These are phyloP conservation scores for Diabrotica undecimpunctata DNA, from an alignment of 1,140 invertebrate species.

Conservation along the genomic window DNA sequence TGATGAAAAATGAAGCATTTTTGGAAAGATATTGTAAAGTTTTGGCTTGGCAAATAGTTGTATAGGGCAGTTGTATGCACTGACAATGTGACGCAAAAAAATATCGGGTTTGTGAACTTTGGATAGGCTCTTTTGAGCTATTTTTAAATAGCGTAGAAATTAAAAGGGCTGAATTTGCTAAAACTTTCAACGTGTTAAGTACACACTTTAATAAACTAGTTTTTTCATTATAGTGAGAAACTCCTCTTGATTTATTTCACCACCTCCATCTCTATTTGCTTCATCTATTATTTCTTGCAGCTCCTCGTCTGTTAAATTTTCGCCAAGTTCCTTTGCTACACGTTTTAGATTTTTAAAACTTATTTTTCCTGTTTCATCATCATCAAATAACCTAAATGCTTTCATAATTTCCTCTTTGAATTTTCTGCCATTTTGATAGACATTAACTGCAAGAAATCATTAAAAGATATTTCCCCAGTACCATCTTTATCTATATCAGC, in stretches of 20 bases:
- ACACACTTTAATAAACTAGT: conserved; percentile 76
- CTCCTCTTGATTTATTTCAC: conserved; percentile 93
- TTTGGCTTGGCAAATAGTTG: no score
- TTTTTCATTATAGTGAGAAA: conserved; percentile 96
- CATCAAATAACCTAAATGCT: conserved; percentile 70
- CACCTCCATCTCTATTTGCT: conserved; percentile 93
- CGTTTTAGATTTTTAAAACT: conserved; percentile 93
- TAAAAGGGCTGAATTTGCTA: no score
- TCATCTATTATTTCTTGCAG: conserved; percentile 98
- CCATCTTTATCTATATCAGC: conserved; percentile 86
- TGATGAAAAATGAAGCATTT: no score
- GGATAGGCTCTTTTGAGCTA: no score
- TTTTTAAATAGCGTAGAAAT: no score
- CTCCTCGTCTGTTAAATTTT: conserved; percentile 94
- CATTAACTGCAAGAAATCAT: conserved; percentile 90
- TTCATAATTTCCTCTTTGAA: conserved; percentile 94
- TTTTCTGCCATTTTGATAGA: conserved; percentile 93
- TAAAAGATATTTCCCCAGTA: conserved; percentile 80
- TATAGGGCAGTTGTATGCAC: no score
- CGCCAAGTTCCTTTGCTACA: conserved; percentile 91
- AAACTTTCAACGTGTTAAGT: no score
- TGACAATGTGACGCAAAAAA: no score
- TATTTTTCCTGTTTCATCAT: conserved; percentile 72
- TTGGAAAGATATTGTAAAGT: no score
- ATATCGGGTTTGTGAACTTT: no score